These are phyloP conservation scores for Monodelphis domestica DNA, from an alignment of 2,797 vertebrate species.

Conservation along the genomic window DNA sequence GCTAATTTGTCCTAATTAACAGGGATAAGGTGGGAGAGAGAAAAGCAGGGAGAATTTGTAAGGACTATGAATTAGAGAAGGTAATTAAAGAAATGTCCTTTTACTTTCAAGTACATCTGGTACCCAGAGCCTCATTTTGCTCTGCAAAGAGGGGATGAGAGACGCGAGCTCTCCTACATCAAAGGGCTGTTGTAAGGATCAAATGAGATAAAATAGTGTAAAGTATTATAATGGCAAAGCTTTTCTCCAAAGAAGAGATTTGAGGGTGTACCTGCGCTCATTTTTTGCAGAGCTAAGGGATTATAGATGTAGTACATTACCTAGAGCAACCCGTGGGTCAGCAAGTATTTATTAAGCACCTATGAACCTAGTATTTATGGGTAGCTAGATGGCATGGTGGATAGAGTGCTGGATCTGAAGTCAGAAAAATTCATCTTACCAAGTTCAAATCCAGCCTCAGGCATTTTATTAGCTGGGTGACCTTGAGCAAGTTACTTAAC, in stretches of 20 bases:
- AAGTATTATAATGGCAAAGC: background rate
- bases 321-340: background rate
- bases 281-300: background rate
- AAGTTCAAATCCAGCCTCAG: too few relatives aligned
- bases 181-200: background rate
- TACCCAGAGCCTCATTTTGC: background rate
- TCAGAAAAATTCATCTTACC: too few relatives aligned
- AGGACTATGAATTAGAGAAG: background rate
- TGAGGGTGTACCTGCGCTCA: background rate
- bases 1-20: constrained; percentile 10
- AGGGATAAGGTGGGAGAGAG: background rate
- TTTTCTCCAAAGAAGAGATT: background rate
- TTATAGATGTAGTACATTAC: background rate
- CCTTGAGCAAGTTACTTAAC: too few relatives aligned
- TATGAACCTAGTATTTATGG: too few relatives aligned
- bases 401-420: too few relatives aligned
- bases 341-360: background rate
- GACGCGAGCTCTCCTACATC: background rate
- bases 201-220: background rate
- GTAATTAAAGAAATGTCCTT: background rate
- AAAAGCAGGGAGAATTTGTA: background rate
- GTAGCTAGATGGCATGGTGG: too few relatives aligned
- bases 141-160: background rate
- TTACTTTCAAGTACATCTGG: background rate
- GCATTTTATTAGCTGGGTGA: too few relatives aligned